These are phyloP conservation scores for Erethizon dorsatum DNA, from an alignment of 2,797 vertebrate genomes.

Conservation along the genomic window DNA sequence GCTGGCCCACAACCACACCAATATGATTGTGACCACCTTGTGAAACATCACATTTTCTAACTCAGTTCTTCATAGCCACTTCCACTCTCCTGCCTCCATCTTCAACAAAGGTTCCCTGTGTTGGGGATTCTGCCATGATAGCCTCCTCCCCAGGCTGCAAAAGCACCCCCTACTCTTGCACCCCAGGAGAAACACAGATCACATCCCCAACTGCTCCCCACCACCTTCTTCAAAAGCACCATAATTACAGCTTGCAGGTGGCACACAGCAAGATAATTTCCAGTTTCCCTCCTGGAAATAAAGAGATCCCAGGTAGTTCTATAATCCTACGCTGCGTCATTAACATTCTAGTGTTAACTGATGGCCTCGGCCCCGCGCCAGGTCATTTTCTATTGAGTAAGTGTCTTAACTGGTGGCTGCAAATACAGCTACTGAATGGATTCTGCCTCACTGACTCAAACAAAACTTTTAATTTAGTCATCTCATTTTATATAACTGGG, in stretches of 20 bases:
- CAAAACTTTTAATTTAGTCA: constrained; percentile 56
- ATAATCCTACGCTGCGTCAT: not conserved
- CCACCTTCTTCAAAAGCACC: constrained; percentile 1
- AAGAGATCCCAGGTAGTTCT: constrained; percentile 57
- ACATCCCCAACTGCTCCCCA: not conserved
- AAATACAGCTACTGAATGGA: constrained; percentile 33
- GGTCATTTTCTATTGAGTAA: constrained; percentile 54
- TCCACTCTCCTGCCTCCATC: not conserved
- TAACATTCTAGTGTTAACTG: constrained; percentile 48
- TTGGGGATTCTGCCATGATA: not conserved
- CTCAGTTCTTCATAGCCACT: not conserved
- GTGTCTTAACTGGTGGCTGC: constrained; percentile 21
- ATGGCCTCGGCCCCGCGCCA: constrained; percentile 12
- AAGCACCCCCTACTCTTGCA: not conserved
- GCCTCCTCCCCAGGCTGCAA: not conserved
- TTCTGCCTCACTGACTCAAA: not conserved
- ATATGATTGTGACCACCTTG: no score
- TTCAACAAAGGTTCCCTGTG: not conserved
- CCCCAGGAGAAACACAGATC: not conserved
- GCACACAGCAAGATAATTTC: constrained; percentile 13
- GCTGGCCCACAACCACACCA: not conserved
- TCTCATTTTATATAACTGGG: constrained; percentile 42
- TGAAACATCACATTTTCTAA: not conserved
- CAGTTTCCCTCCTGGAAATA: constrained; percentile 48
- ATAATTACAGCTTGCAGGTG: constrained; percentile 37